Base-by-base conservation (phyloP, 2,113 vertebrate species). In the Morone chrysops region DNA sequence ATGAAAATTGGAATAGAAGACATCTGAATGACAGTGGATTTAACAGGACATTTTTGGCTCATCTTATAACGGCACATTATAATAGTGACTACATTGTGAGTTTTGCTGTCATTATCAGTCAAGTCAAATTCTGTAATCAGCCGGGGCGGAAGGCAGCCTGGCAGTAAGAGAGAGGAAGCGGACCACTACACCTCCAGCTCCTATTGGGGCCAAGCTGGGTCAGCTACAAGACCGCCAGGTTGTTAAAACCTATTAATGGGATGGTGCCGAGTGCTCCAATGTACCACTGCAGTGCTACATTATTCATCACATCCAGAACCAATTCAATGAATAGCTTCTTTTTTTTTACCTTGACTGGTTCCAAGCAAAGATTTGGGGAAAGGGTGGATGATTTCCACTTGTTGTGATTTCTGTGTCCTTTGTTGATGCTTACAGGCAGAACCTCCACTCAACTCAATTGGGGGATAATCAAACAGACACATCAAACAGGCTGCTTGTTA, bases 241-340 rank as follows among this genome's bases (percentile, higher is more conserved):
- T 94, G 94, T 94, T 93, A 92, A 94, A 93, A 92, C 78, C 92
- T 84, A 93, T 94, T 93, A 93, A 87, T 91, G 89, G 87, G 83
- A 86, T 80, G 80, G 87, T 18, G 72, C 81, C 75, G 82, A 86
- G 75, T 90, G 77, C 73, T 88, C 78, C 86, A 54, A 48, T 75
- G 85, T 83, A 91, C 80, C 90, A 81, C 90, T 80, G 90, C 88
- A 81, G 78, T 82, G 82, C 87, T 94, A 86, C 93, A 94, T 94
- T 91, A 93, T 93, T 92, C 88, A 94, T 93, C 80, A 85, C 81
- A 83, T 70, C 84, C 25, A 51, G 57, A 86, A 80, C 84, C 81
- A 62, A 89, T 86, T 93, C 87, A 86, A 67, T 82, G 85, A 90
- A 89, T 61, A 80, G 70, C 67, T 90, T 87, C 67, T 60, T 61